Evolutionary conservation across 2,797 vertebrate species (phyloP), one percentile per base, ranked within the genome.

Genomic region (Acrossocheilus wenchowensis): DNA sequence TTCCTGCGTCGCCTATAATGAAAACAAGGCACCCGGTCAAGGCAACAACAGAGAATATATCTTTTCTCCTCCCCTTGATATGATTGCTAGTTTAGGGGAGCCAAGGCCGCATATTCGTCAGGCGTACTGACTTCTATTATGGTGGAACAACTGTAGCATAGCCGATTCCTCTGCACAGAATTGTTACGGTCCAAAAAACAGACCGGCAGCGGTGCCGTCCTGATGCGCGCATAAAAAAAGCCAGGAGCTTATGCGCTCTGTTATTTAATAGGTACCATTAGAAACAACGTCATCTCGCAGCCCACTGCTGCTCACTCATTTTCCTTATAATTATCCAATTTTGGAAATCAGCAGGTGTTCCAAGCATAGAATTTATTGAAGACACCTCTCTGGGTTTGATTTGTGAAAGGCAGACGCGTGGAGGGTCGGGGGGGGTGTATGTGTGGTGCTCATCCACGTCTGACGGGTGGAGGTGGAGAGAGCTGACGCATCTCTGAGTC

Each of bases 121-220:
- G 90, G 90, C 86, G 89, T 92, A 93, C 91, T 91, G 89, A 91
- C 88, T 94, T 92, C 90, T 86, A 93, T 93, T 92, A 91, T 84
- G 80, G 85, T 88, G 72, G 34, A 91, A 92, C 88, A 92, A 91
- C 89, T 89, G 86, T 82, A 83, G 87, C 39, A 72, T 87, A 84
- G 90, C 86, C 77, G 86, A 87, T 78, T 78, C 90, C 75, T 88
- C 83, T 87, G 89, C 85, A 91, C 89, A 87, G 90, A 88, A 89
- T 64, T 1, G 72, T 80, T 87, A 74, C 6, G 66, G 74, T 78
- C 54, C 11, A 81, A 81, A 78, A 86, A 90, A 92, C 36, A 50
- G 85, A 91, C 86, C 6, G 19, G 73, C 36, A 66, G 52, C 12
- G 57, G 72, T 89, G 54, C 84, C 50, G 48, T 86, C 87, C 87